phyloP scores from a whole-genome alignment of 2,888 invertebrate genomes.

The Parasteatoda lunata region DNA sequence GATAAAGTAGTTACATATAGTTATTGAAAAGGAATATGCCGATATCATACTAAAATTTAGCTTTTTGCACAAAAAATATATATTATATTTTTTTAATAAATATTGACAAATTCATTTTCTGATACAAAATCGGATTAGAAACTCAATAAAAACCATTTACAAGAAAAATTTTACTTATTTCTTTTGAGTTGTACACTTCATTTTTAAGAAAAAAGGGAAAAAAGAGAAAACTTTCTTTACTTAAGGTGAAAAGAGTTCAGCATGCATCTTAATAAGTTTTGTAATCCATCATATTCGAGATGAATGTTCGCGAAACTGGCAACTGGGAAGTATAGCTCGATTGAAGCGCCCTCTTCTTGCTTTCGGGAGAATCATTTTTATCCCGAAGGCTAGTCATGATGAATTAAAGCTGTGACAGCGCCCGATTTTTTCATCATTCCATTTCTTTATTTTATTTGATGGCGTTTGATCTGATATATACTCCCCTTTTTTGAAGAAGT shows the following conservation, averaged over 20 bases:
- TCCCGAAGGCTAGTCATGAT: constrained; percentile 46
- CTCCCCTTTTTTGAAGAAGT: constrained; percentile 8
- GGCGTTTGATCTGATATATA: constrained; percentile 26
- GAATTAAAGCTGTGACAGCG: constrained; percentile 61
- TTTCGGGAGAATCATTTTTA: constrained; percentile 34
- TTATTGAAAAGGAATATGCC: too few relatives aligned
- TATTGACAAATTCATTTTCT: too few relatives aligned
- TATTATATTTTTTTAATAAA: too few relatives aligned
- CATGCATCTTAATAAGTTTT: constrained; percentile 58
- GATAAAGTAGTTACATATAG: too few relatives aligned
- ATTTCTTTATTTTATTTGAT: constrained; percentile 32
- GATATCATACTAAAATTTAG: too few relatives aligned
- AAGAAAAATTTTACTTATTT: constrained; percentile 15
- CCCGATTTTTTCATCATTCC: constrained; percentile 43
- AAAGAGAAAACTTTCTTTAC: constrained; percentile 17
- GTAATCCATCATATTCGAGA: constrained; percentile 64
- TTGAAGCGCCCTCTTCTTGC: constrained; percentile 45
- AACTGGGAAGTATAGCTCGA: constrained; percentile 24
- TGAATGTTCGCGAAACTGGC: constrained; percentile 51
- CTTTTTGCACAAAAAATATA: too few relatives aligned
- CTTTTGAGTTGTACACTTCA: constrained; percentile 25
- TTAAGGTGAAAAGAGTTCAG: constrained; percentile 43
- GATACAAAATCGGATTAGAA: too few relatives aligned
- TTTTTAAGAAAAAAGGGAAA: constrained; percentile 4
- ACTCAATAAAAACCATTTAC: too few relatives aligned